Evolutionary conservation across 2,113 vertebrate species (phyloP), one percentile per base, ranked within the genome.

Genomic region (Trogon surrucura): DNA sequence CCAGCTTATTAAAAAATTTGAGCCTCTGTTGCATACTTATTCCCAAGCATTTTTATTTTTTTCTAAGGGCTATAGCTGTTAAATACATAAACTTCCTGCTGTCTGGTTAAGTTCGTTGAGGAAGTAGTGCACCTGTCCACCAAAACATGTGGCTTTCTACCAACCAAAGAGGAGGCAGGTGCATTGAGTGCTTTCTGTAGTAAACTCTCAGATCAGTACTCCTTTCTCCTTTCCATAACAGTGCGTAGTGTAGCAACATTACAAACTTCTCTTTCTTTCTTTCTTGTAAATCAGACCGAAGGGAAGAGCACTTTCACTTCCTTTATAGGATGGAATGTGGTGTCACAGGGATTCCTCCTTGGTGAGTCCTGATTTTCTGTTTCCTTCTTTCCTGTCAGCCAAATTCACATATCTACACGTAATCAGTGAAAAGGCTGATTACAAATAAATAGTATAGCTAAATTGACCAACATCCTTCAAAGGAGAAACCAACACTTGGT

Each of bases 291-390:
- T 98, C 97, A 98, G 98, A 97, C 96, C 62, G 91, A 96, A 98
- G 97, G 98, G 97, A 97, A 97, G 97, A 98, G 98, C 98, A 97
- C 98, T 98, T 98, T 98, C 98, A 97, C 95, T 98, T 98, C 97
- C 97, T 98, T 98, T 98, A 97, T 98, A 98, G 98, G 95, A 96
- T 98, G 98, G 98, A 98, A 97, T 98, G 96, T 98, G 98, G 91
- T 98, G 98, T 97, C 98, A 97, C 97, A 98, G 97, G 98, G 97
- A 98, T 97, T 95, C 97, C 97, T 98, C 78, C 91, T 94, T 98
- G 98, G 98, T 98, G 98, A 98, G 96, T 97, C 95, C 97, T 97
- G 96, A 93, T 97, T 98, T 98, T 97, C 90, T 97, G 91, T 86
- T 96, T 95, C 89, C 80, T 98, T 97, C 62, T 97, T 4, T 96